Evolutionary conservation across 2,888 invertebrate genomes (phyloP), one percentile per base, ranked within the genome.

Genomic region (Parnassius apollo): DNA sequence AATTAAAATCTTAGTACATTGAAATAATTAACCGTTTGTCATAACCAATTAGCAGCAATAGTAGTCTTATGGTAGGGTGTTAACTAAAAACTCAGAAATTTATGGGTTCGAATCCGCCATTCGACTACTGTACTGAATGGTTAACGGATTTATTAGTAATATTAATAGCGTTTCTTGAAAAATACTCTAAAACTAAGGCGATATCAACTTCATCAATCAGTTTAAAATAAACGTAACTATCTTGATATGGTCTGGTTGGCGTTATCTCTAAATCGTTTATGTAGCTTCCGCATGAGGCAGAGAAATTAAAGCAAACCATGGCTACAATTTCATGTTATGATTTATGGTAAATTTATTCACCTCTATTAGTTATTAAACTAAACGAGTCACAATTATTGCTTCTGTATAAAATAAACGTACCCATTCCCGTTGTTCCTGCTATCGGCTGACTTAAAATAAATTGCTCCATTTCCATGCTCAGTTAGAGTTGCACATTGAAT

Each of bases 331-430:
- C 18, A 18, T 46, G 44, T 11, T 42, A 42, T 64, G 51, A 56
- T 52, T 51, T 52, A 64, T 59, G 9, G 51, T n/a, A 25, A 59
- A 59, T 63, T 59, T 59, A 63, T 59, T 55, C 62, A 59, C 45
- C 35, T 42, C 45, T 44, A 44, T 63, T 53, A 54, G 49, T 54
- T 50, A 50, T 45, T 50, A 44, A 53, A 55, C 59, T 51, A 59
- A 62, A 57, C 49, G 42, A 49, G 55, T 35, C 55, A 63, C 59
- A 55, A 63, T 55, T 59, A 59, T 55, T 59, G 54, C 18, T 45
- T 51, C 25, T 10, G 18, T 46, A 50, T 42, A 50, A 63, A 59
- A 51, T 45, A 55, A 54, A 54, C n/a, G 22, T 18, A 49, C 42
- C 12, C 44, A 51, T 1, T 50, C 18, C 44, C 2, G 42, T 45